Conservation (phyloP, 2,797 vertebrate species). For the Hippocampus kuda region DNA sequence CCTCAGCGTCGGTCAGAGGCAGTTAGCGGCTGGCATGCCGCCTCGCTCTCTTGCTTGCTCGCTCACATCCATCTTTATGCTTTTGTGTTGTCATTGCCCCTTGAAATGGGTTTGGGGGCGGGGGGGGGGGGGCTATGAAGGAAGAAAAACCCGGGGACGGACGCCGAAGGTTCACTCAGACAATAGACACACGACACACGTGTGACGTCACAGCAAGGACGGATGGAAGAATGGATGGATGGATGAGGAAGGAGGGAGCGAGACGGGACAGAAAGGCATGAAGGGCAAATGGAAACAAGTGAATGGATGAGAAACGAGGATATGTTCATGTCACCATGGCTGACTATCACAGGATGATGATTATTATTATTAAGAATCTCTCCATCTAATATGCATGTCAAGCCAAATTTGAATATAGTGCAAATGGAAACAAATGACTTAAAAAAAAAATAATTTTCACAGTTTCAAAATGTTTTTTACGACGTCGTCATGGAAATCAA, state of each 20-base stretch:
- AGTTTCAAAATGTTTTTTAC: no score
- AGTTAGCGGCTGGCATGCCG: neutral
- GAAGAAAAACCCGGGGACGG: slow-evolving; percentile 58
- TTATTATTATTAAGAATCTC: no score
- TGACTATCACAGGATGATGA: neutral
- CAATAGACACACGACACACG: slow-evolving; percentile 82
- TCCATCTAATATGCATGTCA: neutral
- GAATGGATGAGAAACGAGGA: neutral
- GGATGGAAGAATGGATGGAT: neutral
- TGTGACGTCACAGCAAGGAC: slow-evolving; percentile 73
- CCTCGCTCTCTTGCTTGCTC: neutral
- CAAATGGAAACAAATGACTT: neutral
- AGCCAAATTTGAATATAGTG: neutral
- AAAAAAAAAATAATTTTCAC: no score
- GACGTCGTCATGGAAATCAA: no score
- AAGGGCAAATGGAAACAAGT: neutral
- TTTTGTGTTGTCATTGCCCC: slow-evolving; percentile 7
- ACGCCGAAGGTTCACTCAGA: slow-evolving; percentile 66
- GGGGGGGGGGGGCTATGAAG: slow-evolving; percentile 5
- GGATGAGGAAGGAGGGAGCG: neutral
- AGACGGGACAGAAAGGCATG: neutral
- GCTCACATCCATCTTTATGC: neutral
- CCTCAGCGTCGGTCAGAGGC: slow-evolving; percentile 4
- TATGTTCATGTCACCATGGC: neutral
- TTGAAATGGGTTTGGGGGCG: neutral